These are phyloP conservation scores for Daphoenositta chrysoptera DNA, from an alignment of 2,113 vertebrate genomes.

Conservation along the genomic window DNA sequence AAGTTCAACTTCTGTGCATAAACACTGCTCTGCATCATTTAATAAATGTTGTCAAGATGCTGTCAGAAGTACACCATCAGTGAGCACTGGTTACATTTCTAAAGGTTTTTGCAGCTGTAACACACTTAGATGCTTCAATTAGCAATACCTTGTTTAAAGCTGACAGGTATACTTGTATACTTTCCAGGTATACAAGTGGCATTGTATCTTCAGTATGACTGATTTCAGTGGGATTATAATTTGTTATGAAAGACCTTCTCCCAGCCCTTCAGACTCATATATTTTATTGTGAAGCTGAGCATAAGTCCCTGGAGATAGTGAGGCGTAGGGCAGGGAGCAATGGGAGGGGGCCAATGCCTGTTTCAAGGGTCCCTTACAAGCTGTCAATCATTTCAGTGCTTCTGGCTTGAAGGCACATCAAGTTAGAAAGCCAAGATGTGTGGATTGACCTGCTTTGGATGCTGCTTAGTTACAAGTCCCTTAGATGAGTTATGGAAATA, in stretches of 20 bases:
- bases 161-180: rapidly evolving
- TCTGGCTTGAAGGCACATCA: not conserved
- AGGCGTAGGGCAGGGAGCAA: rapidly evolving
- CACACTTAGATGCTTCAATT: not conserved
- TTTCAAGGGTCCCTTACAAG: not conserved
- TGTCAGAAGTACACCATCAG: not conserved
- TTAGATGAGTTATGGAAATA: not conserved
- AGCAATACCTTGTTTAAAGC: not conserved
- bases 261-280: not conserved
- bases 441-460: not conserved
- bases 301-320: not conserved
- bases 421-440: not conserved
- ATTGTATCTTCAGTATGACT: not conserved
- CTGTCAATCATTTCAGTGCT: rapidly evolving
- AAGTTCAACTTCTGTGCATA: not conserved
- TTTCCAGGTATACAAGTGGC: not conserved
- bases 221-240: not conserved
- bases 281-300: not conserved
- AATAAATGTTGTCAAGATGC: not conserved
- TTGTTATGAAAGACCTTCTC: not conserved
- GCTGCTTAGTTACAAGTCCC: not conserved
- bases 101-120: not conserved
- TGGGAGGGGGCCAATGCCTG: too few species aligned
- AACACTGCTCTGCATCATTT: not conserved
- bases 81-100: not conserved